Evolutionary conservation across 2,113 vertebrate genomes (phyloP), one percentile per base, ranked within the genome.

Genomic region (Rousettus leschenaultii): DNA sequence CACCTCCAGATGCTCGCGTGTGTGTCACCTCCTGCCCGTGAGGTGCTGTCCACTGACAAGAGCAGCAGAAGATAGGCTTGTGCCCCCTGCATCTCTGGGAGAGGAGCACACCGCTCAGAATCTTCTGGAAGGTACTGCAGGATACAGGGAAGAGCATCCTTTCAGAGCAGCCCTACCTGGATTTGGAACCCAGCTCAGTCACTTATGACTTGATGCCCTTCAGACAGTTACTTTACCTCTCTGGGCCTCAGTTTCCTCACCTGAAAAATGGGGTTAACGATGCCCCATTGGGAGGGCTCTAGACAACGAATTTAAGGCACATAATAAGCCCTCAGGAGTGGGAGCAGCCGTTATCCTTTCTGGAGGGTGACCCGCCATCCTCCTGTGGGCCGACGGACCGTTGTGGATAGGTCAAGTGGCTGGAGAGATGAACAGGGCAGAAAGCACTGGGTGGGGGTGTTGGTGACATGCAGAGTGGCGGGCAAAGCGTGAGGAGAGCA

Each of bases 391-490:
- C 16, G 74, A 19, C 0, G 30, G 88, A 11, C 65, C 1, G 0
- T 0, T 3, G 55, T 0, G 40, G 80, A 7, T 1, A 21, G 35
- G 61, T 68, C 63, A 7, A 61, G 70, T 43, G 55, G 10, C 15
- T 51, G 38, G 21, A 85, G 71, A 94, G 85, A 26, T 21, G 8
- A 40, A 92, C 35, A 7, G 53, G 88, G 83, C 57, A 57, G 92
- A 91, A 98, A 98, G 97, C 98, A 70, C 0, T 2, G 84, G 19
- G 4, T 0, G 45, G 90, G 68, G 71, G 61, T 21, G 70, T 4
- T 68, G 97, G 98, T 89, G 96, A 91, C 98, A 98, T 99, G 98
- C 98, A 98, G 68, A 82, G 82, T 35, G 38, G 95, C 0, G 0
- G 88, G 45, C 95, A 97, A 97, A 97, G 97, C 75, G 0, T 77